Evolutionary conservation across 1,140 invertebrate genomes (phyloP).

Genomic region (Drosophila prosaltans): DNA sequence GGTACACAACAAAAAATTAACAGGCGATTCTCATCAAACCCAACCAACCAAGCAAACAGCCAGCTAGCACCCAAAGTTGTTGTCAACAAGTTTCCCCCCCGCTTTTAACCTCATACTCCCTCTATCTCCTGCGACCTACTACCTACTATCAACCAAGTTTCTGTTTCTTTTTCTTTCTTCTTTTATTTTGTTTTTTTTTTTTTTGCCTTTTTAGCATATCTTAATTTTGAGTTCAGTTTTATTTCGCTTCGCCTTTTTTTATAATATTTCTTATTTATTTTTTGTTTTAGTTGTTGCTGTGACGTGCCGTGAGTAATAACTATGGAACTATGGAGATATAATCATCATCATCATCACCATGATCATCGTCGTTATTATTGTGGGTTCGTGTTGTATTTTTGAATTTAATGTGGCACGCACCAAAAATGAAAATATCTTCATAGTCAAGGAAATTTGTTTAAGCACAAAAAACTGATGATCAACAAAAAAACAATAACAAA

Average conservation of each 20-base stretch:
- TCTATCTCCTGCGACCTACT: conserved; percentile 17
- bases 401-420: conserved; percentile 60
- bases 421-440: conserved; percentile 44
- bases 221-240: conserved; percentile 73
- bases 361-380: conserved; percentile 10
- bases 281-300: conserved; percentile 68
- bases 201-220: conserved; percentile 72
- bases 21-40: conserved; percentile 57
- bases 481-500: background rate
- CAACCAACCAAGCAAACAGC: conserved; percentile 7
- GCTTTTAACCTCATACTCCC: background rate
- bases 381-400: conserved; percentile 34
- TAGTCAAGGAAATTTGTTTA: conserved; percentile 53
- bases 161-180: conserved; percentile 1
- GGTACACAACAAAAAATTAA: conserved; percentile 64
- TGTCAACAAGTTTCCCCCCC: conserved; percentile 70
- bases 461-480: conserved; percentile 4
- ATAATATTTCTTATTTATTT: conserved; percentile 30
- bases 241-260: conserved; percentile 40
- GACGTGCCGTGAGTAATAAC: conserved; percentile 78
- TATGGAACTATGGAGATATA: conserved; percentile 32
- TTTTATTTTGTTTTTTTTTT: background rate
- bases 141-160: conserved; percentile 54
- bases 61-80: conserved; percentile 59
- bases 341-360: conserved; percentile 3